Conservation (phyloP, 2,797 vertebrate species). For the Prunella strophiata region DNA sequence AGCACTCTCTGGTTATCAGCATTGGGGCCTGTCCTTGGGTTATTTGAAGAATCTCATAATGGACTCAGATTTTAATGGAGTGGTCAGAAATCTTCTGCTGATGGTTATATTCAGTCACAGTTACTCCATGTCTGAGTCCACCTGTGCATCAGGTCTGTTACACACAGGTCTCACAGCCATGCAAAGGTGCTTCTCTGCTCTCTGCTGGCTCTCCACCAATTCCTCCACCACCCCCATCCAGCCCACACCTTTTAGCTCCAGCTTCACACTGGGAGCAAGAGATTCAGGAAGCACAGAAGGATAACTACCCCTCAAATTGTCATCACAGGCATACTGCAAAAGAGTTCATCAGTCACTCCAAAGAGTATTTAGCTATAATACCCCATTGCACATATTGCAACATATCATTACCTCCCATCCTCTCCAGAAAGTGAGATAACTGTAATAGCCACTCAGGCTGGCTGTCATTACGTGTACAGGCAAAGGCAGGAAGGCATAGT, state of each 20-base stretch:
- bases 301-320: not conserved
- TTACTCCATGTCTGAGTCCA: not conserved
- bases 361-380: constrained; percentile 45
- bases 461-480: constrained; percentile 29
- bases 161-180: not conserved
- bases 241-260: not conserved
- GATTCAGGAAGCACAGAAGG: constrained; percentile 27
- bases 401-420: constrained; percentile 60
- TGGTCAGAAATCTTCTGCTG: not conserved
- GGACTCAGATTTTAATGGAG: not conserved
- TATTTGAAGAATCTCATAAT: not conserved
- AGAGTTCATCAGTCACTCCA: constrained; percentile 48
- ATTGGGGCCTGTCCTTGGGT: not conserved
- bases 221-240: not conserved
- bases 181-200: not conserved
- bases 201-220: not conserved
- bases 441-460: constrained; percentile 28
- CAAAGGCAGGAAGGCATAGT: constrained; percentile 13
- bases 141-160: not conserved
- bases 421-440: constrained; percentile 51
- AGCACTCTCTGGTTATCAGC: not conserved
- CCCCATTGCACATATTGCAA: constrained; percentile 59
- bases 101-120: not conserved
- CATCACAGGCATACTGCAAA: not conserved
- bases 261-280: not conserved